Base-by-base conservation (phyloP, 1,140 invertebrate genomes). In the Armadillidium nasatum region DNA sequence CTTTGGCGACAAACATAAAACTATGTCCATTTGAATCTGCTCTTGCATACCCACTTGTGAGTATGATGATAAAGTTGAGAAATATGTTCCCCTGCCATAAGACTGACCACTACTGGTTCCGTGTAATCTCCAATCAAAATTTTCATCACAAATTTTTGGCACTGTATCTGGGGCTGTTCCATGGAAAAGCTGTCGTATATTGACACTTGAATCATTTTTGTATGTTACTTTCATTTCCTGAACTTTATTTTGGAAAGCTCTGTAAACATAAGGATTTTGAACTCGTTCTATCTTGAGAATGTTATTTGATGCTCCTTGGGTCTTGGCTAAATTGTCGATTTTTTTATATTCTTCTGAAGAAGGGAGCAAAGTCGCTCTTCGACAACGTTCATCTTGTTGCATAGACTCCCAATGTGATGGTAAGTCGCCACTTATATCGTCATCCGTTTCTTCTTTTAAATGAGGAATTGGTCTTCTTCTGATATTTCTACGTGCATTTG, bases 51-150 rank as follows among this genome's bases (percentile, higher is more conserved):
- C 21, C 10, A 44, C n/a, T n/a, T 43, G 54, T 13, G 77, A 78
- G 21, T 22, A 44, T 7, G 21, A 33, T 33, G 33, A 33, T 3
- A 33, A 33, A 33, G 6, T 54, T 7, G 76, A 76, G 46, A 80
- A 80, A 23, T 80, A 80, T 9, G 79, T 78, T 6, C 79, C 79
- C 67, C 73, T 66, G 6, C 79, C 79, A 60, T 23, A 69, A 10
- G 15, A 7, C 21, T 76, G 79, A 0, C 79, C 79, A n/a, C 15
- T 70, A 10, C 43, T 44, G 0, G 79, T 60, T 13, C 79, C 79
- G 50, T 80, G 79, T 7, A 80, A 67, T 19, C 79, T 60, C 79
- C 79, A 80, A 71, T 80, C 79, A 54, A 80, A 78, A 43, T 80
- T 80, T 44, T 80, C 79, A 19, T 60, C 69, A n/a, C 76, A 75